Percentiles rank a stretch among this genome's conserved stretches.
phyloP scores from a whole-genome alignment of 2,888 invertebrate species.

The Lydus trimaculatus region DNA sequence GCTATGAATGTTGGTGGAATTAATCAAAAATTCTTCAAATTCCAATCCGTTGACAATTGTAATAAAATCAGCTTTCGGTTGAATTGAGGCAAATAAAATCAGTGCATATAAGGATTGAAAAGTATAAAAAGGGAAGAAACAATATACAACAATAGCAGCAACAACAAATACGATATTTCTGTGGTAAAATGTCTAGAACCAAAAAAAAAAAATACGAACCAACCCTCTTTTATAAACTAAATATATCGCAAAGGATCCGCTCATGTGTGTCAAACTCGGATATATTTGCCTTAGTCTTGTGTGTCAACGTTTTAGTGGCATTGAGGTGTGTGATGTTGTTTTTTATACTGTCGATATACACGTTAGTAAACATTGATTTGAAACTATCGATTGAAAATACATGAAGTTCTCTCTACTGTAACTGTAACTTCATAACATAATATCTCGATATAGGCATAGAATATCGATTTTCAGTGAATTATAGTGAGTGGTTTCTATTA shows the following conservation, averaged over 20 bases:
- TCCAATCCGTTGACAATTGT: not conserved
- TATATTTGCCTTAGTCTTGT: not conserved
- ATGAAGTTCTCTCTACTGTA: no score
- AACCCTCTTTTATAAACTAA: not conserved
- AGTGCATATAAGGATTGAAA: not conserved
- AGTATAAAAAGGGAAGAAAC: not conserved
- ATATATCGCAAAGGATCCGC: not conserved
- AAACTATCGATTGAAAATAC: not conserved
- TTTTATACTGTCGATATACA: not conserved
- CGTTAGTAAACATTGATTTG: not conserved
- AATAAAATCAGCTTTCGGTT: not conserved
- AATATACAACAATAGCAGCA: not conserved
- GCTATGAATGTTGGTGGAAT: not conserved
- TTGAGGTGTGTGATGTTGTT: not conserved
- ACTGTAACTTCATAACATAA: no score
- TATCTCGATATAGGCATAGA: not conserved
- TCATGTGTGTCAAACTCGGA: not conserved
- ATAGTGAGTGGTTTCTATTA: not conserved
- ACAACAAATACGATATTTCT: not conserved
- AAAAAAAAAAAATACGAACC: no score
- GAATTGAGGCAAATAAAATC: not conserved
- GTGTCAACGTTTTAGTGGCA: not conserved
- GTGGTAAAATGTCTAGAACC: not conserved
- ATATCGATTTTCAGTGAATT: not conserved
- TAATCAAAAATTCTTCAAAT: not conserved